phyloP scores from a whole-genome alignment of 30 jellyfish, hydroid and myxozoan genomes.

The Aurelia aurita complex sp. Pacific region DNA sequence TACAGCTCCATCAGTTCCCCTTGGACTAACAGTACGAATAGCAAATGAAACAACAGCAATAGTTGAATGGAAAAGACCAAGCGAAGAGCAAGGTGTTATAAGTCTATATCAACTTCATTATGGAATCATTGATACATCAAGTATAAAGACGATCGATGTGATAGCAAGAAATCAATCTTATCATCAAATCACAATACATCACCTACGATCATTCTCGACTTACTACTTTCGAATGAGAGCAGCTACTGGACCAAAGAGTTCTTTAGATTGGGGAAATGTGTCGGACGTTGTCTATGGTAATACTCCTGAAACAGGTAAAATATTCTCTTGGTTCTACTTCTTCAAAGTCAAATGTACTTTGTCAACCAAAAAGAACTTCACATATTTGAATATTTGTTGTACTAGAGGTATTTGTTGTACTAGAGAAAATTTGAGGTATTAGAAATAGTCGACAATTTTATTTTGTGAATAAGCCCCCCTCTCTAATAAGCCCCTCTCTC shows the following conservation, averaged over 20 bases:
- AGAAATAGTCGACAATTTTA: no score
- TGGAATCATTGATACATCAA: constrained; percentile 14
- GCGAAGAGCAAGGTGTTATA: constrained; percentile 21
- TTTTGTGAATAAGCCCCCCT: no score
- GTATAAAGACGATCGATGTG: background rate
- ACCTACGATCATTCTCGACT: constrained; percentile 23
- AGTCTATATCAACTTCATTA: constrained; percentile 26
- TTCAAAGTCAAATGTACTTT: no score
- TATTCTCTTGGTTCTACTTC: background rate
- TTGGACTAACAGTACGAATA: background rate
- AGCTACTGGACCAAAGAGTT: constrained; percentile 20
- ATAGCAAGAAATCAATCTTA: background rate
- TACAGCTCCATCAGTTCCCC: constrained; percentile 55
- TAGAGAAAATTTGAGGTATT: no score
- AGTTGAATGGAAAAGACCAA: constrained; percentile 25
- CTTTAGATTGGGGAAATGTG: constrained; percentile 42
- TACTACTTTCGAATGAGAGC: constrained; percentile 41
- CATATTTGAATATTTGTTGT: no score
- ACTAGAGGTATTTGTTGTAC: no score
- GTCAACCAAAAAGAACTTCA: no score
- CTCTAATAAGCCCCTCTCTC: no score
- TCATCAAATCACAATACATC: background rate
- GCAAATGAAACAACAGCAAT: constrained; percentile 21
- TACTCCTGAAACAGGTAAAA: constrained; percentile 43
- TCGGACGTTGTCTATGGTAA: constrained; percentile 4